Conservation (phyloP, 2,888 invertebrate species). For the Nycteola revayana region DNA sequence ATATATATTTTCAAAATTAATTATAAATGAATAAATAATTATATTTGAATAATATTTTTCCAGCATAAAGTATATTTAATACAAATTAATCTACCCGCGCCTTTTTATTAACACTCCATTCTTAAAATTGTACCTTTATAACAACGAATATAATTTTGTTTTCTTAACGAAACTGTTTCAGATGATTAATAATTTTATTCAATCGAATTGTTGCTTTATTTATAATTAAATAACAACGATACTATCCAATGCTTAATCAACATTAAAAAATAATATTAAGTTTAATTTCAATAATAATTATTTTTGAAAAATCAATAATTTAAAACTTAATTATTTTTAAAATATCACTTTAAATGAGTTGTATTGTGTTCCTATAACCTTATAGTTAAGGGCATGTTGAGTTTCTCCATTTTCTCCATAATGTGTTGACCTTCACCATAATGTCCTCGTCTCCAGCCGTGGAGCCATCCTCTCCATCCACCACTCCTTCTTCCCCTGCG, state of each 20-base stretch:
- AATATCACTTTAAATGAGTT: too few species aligned
- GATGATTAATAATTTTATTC: neutral
- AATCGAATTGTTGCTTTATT: neutral
- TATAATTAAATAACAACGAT: conserved; percentile 5
- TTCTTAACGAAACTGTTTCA: too few species aligned
- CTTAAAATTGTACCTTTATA: neutral
- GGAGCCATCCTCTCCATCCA: conserved; percentile 68
- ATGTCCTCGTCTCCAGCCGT: conserved; percentile 83
- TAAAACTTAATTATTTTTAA: too few species aligned
- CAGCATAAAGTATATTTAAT: conserved; percentile 1
- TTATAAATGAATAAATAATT: conserved; percentile 11
- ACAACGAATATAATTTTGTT: conserved; percentile 1
- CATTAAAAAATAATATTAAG: conserved; percentile 1
- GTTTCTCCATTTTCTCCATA: conserved; percentile 17
- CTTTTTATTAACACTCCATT: conserved; percentile 2
- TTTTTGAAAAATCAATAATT: too few species aligned
- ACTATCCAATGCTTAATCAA: neutral
- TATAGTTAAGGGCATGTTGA: too few species aligned
- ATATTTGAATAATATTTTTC: conserved; percentile 6
- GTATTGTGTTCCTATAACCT: too few species aligned
- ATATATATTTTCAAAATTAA: neutral
- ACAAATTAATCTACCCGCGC: neutral
- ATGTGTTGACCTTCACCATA: conserved; percentile 25
- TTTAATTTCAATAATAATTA: too few species aligned
- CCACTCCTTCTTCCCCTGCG: conserved; percentile 70